phyloP scores from a whole-genome alignment of 2,888 invertebrate genomes.

The Drosophila setosimentum region DNA sequence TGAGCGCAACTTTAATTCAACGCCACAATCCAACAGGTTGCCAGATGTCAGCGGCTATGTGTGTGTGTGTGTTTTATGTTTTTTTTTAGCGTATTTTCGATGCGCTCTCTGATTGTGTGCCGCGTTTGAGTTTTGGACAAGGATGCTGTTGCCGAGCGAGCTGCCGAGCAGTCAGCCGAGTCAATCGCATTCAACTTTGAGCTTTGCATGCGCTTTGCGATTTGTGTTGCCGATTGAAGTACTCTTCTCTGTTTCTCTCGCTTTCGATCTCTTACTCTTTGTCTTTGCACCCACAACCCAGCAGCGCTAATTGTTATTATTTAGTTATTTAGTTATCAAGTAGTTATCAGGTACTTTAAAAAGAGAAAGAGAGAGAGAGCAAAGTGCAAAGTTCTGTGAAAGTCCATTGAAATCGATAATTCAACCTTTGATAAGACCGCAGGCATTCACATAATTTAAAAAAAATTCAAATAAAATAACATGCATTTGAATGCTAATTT shows the following conservation, averaged over 20 bases:
- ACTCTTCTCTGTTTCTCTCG: constrained; percentile 3
- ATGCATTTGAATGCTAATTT: constrained; percentile 44
- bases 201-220: constrained; percentile 23
- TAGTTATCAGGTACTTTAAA: neutral
- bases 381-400: constrained; percentile 62
- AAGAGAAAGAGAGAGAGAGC: constrained; percentile 35
- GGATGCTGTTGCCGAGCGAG: constrained; percentile 46
- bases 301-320: constrained; percentile 49
- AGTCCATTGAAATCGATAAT: constrained; percentile 29
- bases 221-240: constrained; percentile 31
- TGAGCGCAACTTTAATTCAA: constrained; percentile 64
- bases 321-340: constrained; percentile 13
- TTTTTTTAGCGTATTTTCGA: constrained; percentile 11
- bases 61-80: constrained; percentile 3
- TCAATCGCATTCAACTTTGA: constrained; percentile 37
- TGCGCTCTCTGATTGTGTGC: constrained; percentile 41
- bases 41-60: constrained; percentile 39
- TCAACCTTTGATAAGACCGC: constrained; percentile 48
- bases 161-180: constrained; percentile 6
- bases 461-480: constrained; percentile 2
- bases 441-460: constrained; percentile 12
- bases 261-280: neutral
- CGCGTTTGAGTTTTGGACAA: constrained; percentile 40
- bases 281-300: constrained; percentile 59
- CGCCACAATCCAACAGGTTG: constrained; percentile 60